A percentile compares a stretch with the other conserved stretches of the same genome.
These are phyloP conservation scores for Globodera ellingtonae DNA, from an alignment of 1,140 invertebrate species.

Conservation along the genomic window DNA sequence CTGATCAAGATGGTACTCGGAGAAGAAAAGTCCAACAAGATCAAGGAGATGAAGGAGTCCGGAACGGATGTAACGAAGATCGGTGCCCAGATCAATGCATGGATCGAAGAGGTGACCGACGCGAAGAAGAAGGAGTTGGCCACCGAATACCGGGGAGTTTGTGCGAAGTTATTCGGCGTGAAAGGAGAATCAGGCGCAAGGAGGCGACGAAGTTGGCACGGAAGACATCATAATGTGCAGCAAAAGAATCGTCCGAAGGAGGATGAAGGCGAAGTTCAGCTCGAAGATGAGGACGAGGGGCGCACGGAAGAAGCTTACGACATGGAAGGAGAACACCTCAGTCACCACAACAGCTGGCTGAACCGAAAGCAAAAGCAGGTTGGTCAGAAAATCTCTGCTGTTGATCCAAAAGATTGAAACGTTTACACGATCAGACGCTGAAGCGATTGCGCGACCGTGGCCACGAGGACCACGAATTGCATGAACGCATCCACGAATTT, in stretches of 20 bases:
- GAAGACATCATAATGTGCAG: constrained; percentile 13
- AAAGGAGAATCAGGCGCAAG: constrained; percentile 1
- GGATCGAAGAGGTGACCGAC: constrained; percentile 36
- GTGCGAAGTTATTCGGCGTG: constrained; percentile 41
- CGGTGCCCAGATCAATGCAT: constrained; percentile 41
- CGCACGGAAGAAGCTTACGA: constrained; percentile 2
- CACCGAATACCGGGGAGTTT: constrained; percentile 30
- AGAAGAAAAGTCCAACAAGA: constrained; percentile 47
- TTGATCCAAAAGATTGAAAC: not conserved
- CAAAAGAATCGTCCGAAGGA: constrained; percentile 22
- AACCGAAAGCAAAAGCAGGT: constrained; percentile 17
- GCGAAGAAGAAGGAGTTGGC: constrained; percentile 48
- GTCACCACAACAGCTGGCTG: constrained; percentile 8
- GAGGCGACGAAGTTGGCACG: constrained; percentile 21
- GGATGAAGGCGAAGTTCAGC: constrained; percentile 1
- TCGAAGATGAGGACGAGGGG: constrained; percentile 9
- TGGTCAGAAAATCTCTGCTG: not conserved
- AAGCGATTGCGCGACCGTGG: constrained; percentile 18
- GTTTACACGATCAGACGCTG: not conserved
- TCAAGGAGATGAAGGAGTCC: constrained; percentile 51
- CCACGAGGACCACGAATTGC: constrained; percentile 25
- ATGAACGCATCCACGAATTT: constrained; percentile 25
- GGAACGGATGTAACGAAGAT: constrained; percentile 38
- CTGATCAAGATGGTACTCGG: constrained; percentile 39
- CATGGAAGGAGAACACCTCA: not conserved